These are phyloP conservation scores for Planiliza haematocheilus DNA, from an alignment of 2,113 vertebrate genomes.

Conservation along the genomic window DNA sequence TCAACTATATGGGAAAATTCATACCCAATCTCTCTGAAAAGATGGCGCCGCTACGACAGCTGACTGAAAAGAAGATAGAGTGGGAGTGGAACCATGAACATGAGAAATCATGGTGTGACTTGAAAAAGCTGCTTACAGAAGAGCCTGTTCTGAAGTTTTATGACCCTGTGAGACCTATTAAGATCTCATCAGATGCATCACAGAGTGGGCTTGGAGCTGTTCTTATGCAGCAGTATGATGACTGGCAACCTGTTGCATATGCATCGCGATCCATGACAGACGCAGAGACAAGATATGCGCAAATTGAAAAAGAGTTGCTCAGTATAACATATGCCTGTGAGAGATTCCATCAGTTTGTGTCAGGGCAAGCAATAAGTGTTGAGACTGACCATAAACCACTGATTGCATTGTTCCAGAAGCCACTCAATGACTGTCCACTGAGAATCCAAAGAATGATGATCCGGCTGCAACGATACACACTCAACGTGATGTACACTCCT, in stretches of 20 bases:
- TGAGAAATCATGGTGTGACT: constrained; percentile 4
- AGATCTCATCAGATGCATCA: constrained; percentile 16
- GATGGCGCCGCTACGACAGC: background rate
- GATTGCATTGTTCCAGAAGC: background rate
- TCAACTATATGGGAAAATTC: constrained; percentile 22
- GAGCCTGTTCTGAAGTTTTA: constrained; percentile 17
- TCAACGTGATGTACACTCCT: background rate
- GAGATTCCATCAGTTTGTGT: constrained; percentile 31
- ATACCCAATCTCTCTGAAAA: constrained; percentile 11
- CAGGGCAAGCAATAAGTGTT: constrained; percentile 3
- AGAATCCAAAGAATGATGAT: constrained; percentile 22
- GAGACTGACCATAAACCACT: constrained; percentile 16
- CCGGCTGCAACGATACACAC: background rate
- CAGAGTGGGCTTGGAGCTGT: constrained; percentile 20
- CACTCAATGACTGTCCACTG: constrained; percentile 20
- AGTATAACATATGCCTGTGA: constrained; percentile 19
- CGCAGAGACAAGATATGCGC: background rate
- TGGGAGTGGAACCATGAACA: constrained; percentile 23
- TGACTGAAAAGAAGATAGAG: constrained; percentile 3
- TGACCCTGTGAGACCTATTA: background rate
- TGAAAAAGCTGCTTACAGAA: background rate
- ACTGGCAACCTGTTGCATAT: constrained; percentile 13
- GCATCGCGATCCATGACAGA: background rate
- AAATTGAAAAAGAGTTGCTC: constrained; percentile 24
- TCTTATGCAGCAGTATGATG: background rate